A percentile compares a stretch with the other conserved stretches of the same genome.
These are phyloP conservation scores for Colius striatus DNA, from an alignment of 2,113 vertebrate genomes.

Conservation along the genomic window DNA sequence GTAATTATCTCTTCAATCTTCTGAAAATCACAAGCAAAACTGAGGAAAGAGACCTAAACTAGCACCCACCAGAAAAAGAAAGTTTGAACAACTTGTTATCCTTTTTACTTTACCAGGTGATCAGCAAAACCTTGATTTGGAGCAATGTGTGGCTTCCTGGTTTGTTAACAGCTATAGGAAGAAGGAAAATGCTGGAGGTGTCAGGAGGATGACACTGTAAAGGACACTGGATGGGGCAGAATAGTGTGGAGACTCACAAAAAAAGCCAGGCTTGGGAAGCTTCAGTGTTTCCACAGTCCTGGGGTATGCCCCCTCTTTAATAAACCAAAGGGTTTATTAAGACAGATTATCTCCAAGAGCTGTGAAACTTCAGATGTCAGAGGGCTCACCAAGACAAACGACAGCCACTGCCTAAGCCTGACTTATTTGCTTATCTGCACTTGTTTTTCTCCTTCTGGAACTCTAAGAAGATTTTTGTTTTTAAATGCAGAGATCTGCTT, in stretches of 20 bases:
- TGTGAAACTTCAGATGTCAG: neutral
- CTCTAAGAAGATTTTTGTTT: too few relatives aligned
- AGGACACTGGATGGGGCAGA: neutral
- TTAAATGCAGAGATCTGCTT: neutral
- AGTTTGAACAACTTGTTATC: neutral
- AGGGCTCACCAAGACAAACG: neutral
- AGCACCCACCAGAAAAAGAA: neutral
- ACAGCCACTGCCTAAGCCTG: neutral
- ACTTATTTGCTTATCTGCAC: neutral
- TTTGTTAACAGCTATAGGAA: neutral
- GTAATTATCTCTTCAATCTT: neutral
- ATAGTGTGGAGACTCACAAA: neutral
- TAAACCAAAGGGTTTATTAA: neutral
- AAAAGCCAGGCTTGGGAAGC: neutral
- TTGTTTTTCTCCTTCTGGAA: neutral
- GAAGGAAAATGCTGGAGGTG: neutral
- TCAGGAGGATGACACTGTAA: neutral
- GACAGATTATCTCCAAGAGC: neutral
- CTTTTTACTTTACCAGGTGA: neutral
- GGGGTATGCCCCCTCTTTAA: neutral
- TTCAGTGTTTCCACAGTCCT: neutral
- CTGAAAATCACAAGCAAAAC: neutral
- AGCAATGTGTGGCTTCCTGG: neutral
- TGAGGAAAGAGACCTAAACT: neutral
- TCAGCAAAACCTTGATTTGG: neutral